phyloP scores from a whole-genome alignment of 2,797 vertebrate species.

The Danionella dracula region DNA sequence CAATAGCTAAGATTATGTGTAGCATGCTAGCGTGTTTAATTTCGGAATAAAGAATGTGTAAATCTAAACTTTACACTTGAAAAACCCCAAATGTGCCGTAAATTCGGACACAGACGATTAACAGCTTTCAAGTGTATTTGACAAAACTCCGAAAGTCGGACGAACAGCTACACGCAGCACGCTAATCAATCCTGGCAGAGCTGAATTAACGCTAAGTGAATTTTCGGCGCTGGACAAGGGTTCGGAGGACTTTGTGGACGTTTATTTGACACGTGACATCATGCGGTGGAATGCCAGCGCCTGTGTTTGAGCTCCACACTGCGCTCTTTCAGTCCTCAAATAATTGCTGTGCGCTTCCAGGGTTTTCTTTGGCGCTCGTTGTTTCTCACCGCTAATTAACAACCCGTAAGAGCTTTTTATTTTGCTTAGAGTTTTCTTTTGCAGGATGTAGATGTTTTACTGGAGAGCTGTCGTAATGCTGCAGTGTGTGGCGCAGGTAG shows the following conservation, averaged over 20 bases:
- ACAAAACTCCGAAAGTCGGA: no score
- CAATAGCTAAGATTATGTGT: no score
- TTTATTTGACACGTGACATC: slow-evolving; percentile 66
- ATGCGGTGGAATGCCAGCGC: slow-evolving; percentile 49
- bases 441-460: slow-evolving; percentile 4
- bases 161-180: slow-evolving; percentile 36
- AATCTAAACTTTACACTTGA: no score
- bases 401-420: slow-evolving; percentile 29
- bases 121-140: no score
- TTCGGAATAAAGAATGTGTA: no score
- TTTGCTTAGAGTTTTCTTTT: background rate
- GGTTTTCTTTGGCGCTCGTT: slow-evolving; percentile 52
- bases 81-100: no score
- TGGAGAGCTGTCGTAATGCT: slow-evolving; percentile 6
- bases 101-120: no score
- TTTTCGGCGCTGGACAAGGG: slow-evolving; percentile 49
- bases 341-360: slow-evolving; percentile 59
- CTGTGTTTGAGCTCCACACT: slow-evolving; percentile 61
- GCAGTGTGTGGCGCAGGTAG: background rate
- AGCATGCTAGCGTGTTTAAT: no score
- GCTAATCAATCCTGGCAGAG: slow-evolving; percentile 34
- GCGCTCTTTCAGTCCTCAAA: slow-evolving; percentile 59
- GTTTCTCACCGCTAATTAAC: slow-evolving; percentile 49
- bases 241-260: slow-evolving; percentile 50
- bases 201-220: slow-evolving; percentile 44